Percentiles rank a stretch among this genome's conserved stretches.
phyloP scores from a whole-genome alignment of 2,888 invertebrate species.

The Dynastes tityus region DNA sequence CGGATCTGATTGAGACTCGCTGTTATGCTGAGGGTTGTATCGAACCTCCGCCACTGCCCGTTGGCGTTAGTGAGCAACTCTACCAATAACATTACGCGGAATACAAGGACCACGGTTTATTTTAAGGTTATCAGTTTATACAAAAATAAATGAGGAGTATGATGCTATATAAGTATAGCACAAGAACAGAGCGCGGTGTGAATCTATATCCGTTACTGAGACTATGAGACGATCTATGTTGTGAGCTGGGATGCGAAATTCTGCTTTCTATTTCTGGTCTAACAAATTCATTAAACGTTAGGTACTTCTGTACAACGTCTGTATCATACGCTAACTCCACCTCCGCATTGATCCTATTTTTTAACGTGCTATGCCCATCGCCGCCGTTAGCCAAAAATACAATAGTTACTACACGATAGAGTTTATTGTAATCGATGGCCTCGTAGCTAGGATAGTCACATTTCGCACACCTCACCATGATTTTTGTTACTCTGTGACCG shows the following conservation, averaged over 20 bases:
- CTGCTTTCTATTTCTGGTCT: slow-evolving; percentile 21
- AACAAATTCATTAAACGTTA: background rate
- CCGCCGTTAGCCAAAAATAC: slow-evolving; percentile 82
- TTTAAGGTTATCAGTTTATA: background rate
- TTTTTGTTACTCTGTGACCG: slow-evolving; percentile 77
- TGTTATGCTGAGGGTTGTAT: too few species aligned
- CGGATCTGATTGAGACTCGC: too few species aligned
- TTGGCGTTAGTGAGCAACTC: too few species aligned
- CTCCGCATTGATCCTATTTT: slow-evolving; percentile 54
- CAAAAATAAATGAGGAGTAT: background rate
- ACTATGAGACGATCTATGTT: background rate
- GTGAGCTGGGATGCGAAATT: background rate
- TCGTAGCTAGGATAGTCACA: slow-evolving; percentile 77
- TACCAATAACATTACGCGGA: too few species aligned
- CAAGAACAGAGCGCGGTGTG: background rate
- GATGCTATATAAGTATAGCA: background rate
- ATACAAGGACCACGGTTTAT: too few species aligned
- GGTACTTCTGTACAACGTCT: slow-evolving; percentile 7
- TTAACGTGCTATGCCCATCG: slow-evolving; percentile 77
- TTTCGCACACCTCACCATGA: slow-evolving; percentile 77
- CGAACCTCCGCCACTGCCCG: too few species aligned
- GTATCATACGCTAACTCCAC: background rate
- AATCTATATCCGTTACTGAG: background rate
- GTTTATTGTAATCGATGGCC: slow-evolving; percentile 71
- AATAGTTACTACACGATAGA: slow-evolving; percentile 78